phyloP scores from a whole-genome alignment of 1,140 invertebrate genomes.

The Bemisia tabaci region DNA sequence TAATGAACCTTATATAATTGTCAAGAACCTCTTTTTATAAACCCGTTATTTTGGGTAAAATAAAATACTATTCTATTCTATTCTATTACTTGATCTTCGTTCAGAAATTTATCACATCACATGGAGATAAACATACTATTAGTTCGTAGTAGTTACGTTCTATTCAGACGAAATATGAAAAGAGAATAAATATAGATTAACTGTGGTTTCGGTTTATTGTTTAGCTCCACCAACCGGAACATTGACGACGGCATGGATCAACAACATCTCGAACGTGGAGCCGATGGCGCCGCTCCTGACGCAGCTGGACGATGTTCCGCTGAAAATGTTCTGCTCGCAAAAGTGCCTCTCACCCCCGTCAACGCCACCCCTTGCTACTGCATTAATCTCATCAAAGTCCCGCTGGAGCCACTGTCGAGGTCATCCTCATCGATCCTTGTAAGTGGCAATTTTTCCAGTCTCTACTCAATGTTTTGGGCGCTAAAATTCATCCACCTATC shows the following conservation, averaged over 20 bases:
- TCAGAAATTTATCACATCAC: too few relatives aligned
- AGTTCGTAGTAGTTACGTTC: too few relatives aligned
- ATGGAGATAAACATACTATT: too few relatives aligned
- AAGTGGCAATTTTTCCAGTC: slow-evolving; percentile 9
- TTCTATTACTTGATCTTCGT: too few relatives aligned
- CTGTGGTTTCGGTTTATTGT: not conserved
- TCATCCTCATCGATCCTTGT: slow-evolving; percentile 18
- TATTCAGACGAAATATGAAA: too few relatives aligned
- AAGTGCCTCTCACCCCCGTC: slow-evolving; percentile 2
- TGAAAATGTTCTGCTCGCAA: slow-evolving; percentile 10
- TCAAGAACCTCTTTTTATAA: too few relatives aligned
- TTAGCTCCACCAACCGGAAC: not conserved
- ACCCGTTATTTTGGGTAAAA: too few relatives aligned
- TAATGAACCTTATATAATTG: too few relatives aligned
- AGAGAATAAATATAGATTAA: too few relatives aligned
- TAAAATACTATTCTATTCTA: too few relatives aligned
- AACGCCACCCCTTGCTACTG: slow-evolving; percentile 14
- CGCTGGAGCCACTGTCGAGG: slow-evolving; percentile 12
- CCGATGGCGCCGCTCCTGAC: slow-evolving; percentile 16
- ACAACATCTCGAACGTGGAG: slow-evolving; percentile 14
- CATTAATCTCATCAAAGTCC: slow-evolving; percentile 14
- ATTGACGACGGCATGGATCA: slow-evolving; percentile 11
- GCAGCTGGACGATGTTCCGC: slow-evolving; percentile 14
- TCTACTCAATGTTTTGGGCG: too few relatives aligned
- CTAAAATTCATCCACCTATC: too few relatives aligned